These are phyloP conservation scores for Drosophila acutilabella DNA, from an alignment of 2,888 invertebrate genomes.

Conservation along the genomic window DNA sequence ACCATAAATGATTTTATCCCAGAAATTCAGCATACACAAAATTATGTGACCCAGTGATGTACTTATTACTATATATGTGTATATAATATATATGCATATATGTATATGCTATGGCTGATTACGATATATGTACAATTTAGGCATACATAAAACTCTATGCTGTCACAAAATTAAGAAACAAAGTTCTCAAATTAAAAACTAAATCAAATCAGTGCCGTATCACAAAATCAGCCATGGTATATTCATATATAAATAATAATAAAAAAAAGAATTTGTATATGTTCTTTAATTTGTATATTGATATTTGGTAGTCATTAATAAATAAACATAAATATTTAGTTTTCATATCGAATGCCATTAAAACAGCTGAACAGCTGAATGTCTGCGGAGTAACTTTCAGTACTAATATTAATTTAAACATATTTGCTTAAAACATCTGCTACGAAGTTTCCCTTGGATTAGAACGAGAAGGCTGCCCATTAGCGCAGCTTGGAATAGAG, in stretches of 20 bases:
- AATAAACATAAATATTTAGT: constrained; percentile 61
- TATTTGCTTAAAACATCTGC: too few relatives aligned
- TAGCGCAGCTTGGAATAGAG: neutral
- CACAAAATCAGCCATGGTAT: constrained; percentile 64
- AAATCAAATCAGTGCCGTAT: constrained; percentile 53
- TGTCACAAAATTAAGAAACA: constrained; percentile 55
- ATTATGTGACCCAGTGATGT: constrained; percentile 67
- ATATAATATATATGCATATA: constrained; percentile 32
- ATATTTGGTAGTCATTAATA: constrained; percentile 77
- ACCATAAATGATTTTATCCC: constrained; percentile 70
- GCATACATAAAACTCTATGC: constrained; percentile 41
- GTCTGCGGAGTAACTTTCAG: neutral
- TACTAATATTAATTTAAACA: too few relatives aligned
- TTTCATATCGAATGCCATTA: constrained; percentile 27
- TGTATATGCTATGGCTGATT: constrained; percentile 55
- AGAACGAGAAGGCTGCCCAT: too few relatives aligned
- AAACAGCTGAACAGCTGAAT: neutral
- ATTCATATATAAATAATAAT: constrained; percentile 54
- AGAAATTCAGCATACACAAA: constrained; percentile 29
- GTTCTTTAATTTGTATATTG: constrained; percentile 79
- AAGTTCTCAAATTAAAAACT: constrained; percentile 1
- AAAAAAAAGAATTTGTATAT: constrained; percentile 66
- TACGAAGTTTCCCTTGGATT: too few relatives aligned
- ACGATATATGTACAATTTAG: constrained; percentile 28
- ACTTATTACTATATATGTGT: constrained; percentile 57